Conservation (phyloP, 2,888 invertebrate genomes). For the Acronicta aceris region DNA sequence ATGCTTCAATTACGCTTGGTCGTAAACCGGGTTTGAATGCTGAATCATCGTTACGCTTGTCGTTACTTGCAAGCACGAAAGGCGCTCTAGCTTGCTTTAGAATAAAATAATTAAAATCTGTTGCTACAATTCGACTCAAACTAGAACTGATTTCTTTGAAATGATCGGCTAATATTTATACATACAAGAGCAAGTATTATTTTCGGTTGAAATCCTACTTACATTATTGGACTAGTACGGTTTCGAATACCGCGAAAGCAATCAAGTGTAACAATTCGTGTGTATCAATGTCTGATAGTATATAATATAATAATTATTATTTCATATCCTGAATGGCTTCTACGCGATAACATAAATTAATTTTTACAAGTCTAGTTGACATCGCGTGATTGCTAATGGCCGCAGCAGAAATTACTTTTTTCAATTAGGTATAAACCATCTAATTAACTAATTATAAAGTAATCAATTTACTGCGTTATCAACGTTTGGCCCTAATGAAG, state of each 20-base stretch:
- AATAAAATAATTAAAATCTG: slow-evolving; percentile 3
- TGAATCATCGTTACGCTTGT: slow-evolving; percentile 14
- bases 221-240: slow-evolving; percentile 2
- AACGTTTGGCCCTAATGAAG: slow-evolving; percentile 13
- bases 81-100: background rate
- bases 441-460: slow-evolving; percentile 29
- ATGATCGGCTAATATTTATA: background rate
- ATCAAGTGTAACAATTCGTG: slow-evolving; percentile 21
- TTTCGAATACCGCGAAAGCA: slow-evolving; percentile 32
- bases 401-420: slow-evolving; percentile 16
- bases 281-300: slow-evolving; percentile 11
- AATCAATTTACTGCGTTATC: slow-evolving; percentile 23
- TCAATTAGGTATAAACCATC: slow-evolving; percentile 17
- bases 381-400: slow-evolving; percentile 40
- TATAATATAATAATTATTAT: slow-evolving; percentile 2
- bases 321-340: slow-evolving; percentile 12
- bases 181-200: background rate
- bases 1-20: slow-evolving; percentile 32
- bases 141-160: slow-evolving; percentile 9
- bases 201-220: slow-evolving; percentile 6
- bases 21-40: slow-evolving; percentile 31
- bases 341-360: slow-evolving; percentile 7
- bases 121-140: background rate
- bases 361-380: slow-evolving; percentile 14
- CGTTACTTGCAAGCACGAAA: slow-evolving; percentile 14